These are phyloP conservation scores for Neodiprion lecontei DNA, from an alignment of 1,140 invertebrate species.

Conservation along the genomic window DNA sequence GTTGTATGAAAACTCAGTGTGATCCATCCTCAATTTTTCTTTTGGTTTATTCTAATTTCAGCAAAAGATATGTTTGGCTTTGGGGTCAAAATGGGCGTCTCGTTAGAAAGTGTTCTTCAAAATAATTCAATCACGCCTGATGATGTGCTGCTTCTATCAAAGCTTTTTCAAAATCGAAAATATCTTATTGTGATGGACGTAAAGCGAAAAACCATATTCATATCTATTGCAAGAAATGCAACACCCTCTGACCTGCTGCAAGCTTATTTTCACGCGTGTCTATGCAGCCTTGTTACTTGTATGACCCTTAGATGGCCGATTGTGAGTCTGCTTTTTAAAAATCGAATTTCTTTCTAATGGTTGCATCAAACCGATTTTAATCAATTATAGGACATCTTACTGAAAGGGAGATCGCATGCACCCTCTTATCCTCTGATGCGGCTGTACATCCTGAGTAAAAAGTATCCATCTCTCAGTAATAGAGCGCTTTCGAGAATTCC, in stretches of 20 bases:
- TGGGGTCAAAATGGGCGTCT: slow-evolving; percentile 61
- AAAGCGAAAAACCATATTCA: slow-evolving; percentile 54
- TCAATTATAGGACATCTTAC: slow-evolving; percentile 14
- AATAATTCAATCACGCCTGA: slow-evolving; percentile 41
- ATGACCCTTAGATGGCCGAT: slow-evolving; percentile 41
- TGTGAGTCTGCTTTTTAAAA: slow-evolving; percentile 34
- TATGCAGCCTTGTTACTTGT: slow-evolving; percentile 52
- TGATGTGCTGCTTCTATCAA: slow-evolving; percentile 47
- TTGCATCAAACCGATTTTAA: slow-evolving; percentile 54
- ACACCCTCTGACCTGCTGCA: slow-evolving; percentile 56
- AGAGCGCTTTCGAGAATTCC: slow-evolving; percentile 5
- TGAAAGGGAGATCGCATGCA: neutral
- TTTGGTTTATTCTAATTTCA: slow-evolving; percentile 40
- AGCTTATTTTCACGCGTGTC: slow-evolving; percentile 64
- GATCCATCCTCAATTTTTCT: slow-evolving; percentile 36
- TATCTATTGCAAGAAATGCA: slow-evolving; percentile 57
- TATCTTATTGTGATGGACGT: slow-evolving; percentile 62
- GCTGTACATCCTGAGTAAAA: slow-evolving; percentile 1
- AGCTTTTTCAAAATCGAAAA: slow-evolving; percentile 52
- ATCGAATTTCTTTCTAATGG: slow-evolving; percentile 35
- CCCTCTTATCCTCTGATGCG: slow-evolving; percentile 12
- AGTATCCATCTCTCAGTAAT: neutral
- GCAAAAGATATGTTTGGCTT: slow-evolving; percentile 62
- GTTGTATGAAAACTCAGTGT: slow-evolving; percentile 43
- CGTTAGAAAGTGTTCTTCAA: slow-evolving; percentile 60